A percentile compares a stretch with the other conserved stretches of the same genome.
Conservation (phyloP, 2,113 vertebrate species). For the Puma concolor region DNA sequence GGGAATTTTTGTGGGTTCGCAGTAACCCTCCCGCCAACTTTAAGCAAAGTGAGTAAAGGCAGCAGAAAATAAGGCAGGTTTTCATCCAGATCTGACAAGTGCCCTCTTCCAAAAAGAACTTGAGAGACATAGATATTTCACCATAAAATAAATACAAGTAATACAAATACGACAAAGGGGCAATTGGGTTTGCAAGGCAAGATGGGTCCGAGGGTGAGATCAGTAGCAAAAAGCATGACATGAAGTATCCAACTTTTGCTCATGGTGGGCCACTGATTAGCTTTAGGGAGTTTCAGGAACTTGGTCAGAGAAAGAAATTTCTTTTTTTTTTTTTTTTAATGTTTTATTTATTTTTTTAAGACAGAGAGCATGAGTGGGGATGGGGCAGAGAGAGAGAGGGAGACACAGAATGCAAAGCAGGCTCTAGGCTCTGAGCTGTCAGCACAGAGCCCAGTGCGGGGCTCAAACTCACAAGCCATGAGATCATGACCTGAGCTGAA, state of each 20-base stretch:
- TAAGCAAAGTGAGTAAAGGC: not conserved
- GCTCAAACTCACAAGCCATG: too few species aligned
- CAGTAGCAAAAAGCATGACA: not conserved
- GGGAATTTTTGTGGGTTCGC: not conserved
- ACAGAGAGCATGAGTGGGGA: too few species aligned
- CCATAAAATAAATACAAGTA: not conserved
- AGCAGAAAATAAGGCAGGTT: not conserved
- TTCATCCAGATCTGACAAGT: not conserved
- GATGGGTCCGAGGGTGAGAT: not conserved
- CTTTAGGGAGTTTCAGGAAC: not conserved
- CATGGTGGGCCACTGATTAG: not conserved
- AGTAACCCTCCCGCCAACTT: not conserved
- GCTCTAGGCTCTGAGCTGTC: too few species aligned
- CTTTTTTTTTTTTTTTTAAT: too few species aligned
- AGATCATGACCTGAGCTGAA: too few species aligned
- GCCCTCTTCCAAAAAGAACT: not conserved
- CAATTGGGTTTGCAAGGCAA: not conserved
- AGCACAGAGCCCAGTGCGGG: too few species aligned
- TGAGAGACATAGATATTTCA: not conserved
- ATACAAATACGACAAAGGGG: conserved; percentile 8
- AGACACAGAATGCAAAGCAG: too few species aligned
- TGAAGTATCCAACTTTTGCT: not conserved
- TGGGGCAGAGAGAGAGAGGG: too few species aligned
- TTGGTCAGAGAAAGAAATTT: not conserved
- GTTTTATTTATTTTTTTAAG: too few species aligned